These are phyloP conservation scores for Brachynemurus nebulosus DNA, from an alignment of 2,888 invertebrate species.

Conservation along the genomic window DNA sequence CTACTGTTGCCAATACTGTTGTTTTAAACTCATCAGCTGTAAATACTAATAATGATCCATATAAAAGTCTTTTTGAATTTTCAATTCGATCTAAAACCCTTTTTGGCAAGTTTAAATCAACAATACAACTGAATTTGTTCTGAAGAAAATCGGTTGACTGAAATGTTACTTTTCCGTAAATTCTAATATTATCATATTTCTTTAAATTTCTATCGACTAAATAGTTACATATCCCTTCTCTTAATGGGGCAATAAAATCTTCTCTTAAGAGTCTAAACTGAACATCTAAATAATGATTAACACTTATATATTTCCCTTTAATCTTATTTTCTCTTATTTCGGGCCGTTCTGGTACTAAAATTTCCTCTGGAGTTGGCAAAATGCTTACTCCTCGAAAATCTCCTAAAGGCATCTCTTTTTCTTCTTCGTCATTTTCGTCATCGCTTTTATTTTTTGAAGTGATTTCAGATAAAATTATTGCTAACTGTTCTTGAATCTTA, in stretches of 20 bases:
- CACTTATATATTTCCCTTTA: conserved; percentile 44
- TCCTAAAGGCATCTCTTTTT: conserved; percentile 34
- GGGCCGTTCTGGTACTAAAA: conserved; percentile 24
- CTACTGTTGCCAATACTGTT: conserved; percentile 54
- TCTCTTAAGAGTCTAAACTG: conserved; percentile 66
- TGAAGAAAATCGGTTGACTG: not conserved
- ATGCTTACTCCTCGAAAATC: conserved; percentile 40
- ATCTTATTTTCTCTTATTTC: conserved; percentile 44
- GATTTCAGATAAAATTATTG: conserved; percentile 22
- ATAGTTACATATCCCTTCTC: conserved; percentile 42
- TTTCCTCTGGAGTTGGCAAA: conserved; percentile 35
- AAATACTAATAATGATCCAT: conserved; percentile 59
- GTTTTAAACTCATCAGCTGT: conserved; percentile 53
- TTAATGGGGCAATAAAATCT: conserved; percentile 62
- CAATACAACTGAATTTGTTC: conserved; percentile 13
- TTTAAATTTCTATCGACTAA: conserved; percentile 4
- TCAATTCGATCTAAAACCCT: conserved; percentile 30
- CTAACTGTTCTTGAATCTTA: conserved; percentile 24
- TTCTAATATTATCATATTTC: conserved; percentile 14
- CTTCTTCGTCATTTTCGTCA: conserved; percentile 28
- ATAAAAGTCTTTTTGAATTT: conserved; percentile 45
- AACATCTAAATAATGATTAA: conserved; percentile 63
- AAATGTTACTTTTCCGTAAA: conserved; percentile 17
- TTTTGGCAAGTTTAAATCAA: conserved; percentile 18
- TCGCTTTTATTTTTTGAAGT: conserved; percentile 14